phyloP scores from a whole-genome alignment of 2,113 vertebrate species.

The Crypturellus undulatus region DNA sequence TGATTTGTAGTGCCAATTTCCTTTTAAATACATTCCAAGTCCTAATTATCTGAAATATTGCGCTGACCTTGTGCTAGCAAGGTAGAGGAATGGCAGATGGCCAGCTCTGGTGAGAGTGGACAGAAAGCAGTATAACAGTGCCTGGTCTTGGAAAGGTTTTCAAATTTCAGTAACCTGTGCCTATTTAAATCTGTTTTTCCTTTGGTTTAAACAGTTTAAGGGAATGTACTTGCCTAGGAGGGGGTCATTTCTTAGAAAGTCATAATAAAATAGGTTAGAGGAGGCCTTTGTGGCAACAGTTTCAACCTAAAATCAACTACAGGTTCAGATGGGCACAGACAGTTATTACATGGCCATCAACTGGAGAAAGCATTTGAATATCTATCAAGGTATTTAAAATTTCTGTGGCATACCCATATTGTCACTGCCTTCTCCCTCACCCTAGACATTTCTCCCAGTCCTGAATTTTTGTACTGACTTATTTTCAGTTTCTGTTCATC shows the following conservation, averaged over 20 bases:
- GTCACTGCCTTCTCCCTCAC: rapidly evolving
- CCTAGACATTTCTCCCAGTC: neutral
- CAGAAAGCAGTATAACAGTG: rapidly evolving
- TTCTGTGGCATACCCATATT: neutral
- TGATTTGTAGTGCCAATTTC: neutral
- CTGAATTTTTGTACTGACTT: neutral
- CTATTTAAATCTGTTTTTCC: neutral
- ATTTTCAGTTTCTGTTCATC: neutral
- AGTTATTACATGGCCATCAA: rapidly evolving
- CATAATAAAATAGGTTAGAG: neutral
- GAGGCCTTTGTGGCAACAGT: neutral
- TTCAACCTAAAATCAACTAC: neutral
- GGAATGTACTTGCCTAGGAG: rapidly evolving
- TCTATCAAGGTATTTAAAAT: neutral
- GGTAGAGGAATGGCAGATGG: neutral
- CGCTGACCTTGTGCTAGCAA: neutral
- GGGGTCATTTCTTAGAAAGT: neutral
- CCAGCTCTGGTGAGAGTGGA: neutral
- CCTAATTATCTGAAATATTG: neutral
- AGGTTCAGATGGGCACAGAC: neutral
- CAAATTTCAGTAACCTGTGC: neutral
- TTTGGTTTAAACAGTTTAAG: neutral
- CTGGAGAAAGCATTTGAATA: neutral
- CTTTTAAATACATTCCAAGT: neutral
- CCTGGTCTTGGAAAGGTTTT: neutral